Evolutionary conservation across 2,113 vertebrate genomes (phyloP), one percentile per base, ranked within the genome.

Genomic region (Gulo gulo): DNA sequence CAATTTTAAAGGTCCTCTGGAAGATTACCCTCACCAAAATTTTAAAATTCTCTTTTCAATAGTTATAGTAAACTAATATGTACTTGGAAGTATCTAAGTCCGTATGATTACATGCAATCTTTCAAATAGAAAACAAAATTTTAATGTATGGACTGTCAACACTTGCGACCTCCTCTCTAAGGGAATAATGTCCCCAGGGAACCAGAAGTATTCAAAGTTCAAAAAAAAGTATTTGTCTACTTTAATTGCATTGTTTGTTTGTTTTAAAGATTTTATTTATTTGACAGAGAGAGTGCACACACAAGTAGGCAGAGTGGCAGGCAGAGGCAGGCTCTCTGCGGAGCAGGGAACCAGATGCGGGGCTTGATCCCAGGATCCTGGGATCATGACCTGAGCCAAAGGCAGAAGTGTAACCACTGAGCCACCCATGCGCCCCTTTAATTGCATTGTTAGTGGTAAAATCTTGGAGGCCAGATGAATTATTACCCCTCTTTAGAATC

Each of bases 91-190:
- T 83, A 26, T 69, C 55, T 88, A 84, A 47, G 18, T 92, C 13
- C 71, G 1, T 42, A 24, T 45, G n/a, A 83, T 79, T 83, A 71
- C 1, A 63, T 79, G n/a, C 7, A 79, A 71, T 63, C 12, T n/a
- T 55, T 73, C 79, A 84, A 83, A 36, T 67, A 94, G 8, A 65
- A 95, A 94, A 96, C 47, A 71, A 50, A 87, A 31, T 78, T 97
- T 96, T 89, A 76, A 95, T 47, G 69, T 81, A 90, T 36, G 42
- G 24, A 65, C 6, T 55, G 6, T 55, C 16, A 71, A n/a, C 21
- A 87, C 52, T 76, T 89, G 74, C 31, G 7, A 78, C 26, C 15
- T 45, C 39, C 24, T 93, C 69, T 82, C 81, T 36, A 74, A 61
- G 36, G 11, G 11, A 90, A 96, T 63, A 20, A 47, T 86, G n/a